These are phyloP conservation scores for Meliscaeva auricollis DNA, from an alignment of 2,888 invertebrate species.

Conservation along the genomic window DNA sequence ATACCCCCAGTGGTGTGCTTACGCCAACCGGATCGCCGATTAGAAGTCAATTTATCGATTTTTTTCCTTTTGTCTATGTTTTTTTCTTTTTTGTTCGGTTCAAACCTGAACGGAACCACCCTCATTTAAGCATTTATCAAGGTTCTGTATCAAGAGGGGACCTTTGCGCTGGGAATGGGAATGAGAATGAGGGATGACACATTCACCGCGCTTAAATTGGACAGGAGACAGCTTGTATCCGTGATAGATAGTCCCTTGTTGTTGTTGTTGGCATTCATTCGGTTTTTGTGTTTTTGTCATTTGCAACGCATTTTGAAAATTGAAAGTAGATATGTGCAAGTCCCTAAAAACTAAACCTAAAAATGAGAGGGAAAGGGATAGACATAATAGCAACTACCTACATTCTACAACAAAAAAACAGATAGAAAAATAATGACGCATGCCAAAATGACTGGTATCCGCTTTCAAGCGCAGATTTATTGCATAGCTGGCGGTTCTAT, in stretches of 20 bases:
- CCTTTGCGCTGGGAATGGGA: not conserved
- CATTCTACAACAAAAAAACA: too few relatives aligned
- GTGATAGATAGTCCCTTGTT: conserved; percentile 72
- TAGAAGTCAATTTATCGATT: conserved; percentile 76
- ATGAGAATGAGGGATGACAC: conserved; percentile 66
- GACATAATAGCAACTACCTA: not conserved
- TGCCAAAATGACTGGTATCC: conserved; percentile 73
- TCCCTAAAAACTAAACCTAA: not conserved
- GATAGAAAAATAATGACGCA: conserved; percentile 73
- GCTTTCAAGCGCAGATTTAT: conserved; percentile 66
- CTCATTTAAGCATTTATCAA: conserved; percentile 68
- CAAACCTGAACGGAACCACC: conserved; percentile 49
- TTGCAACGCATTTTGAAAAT: conserved; percentile 73
- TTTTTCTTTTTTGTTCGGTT: not conserved
- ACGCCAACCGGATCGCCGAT: conserved; percentile 68
- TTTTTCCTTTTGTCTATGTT: conserved; percentile 66
- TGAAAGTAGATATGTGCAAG: conserved; percentile 44
- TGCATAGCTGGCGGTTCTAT: not conserved
- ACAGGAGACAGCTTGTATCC: conserved; percentile 76
- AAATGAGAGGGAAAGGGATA: conserved; percentile 6
- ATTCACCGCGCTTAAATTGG: conserved; percentile 74
- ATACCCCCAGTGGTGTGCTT: conserved; percentile 71
- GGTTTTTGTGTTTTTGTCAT: conserved; percentile 68
- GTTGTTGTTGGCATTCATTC: conserved; percentile 9
- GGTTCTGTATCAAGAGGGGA: conserved; percentile 17